Evolutionary conservation across 2,797 vertebrate species (phyloP).

Genomic region (Epinephelus malabaricus): DNA sequence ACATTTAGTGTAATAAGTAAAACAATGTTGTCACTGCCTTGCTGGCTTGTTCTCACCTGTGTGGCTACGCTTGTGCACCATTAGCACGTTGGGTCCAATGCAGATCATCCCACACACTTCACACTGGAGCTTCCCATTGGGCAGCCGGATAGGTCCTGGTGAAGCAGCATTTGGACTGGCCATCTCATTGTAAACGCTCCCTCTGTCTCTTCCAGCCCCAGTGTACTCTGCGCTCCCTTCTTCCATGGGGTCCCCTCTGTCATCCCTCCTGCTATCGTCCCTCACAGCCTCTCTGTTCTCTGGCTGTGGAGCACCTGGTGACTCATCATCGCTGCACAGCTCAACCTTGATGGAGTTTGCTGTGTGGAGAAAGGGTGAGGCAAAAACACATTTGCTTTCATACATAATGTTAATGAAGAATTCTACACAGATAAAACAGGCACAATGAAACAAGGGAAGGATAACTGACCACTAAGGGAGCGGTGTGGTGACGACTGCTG

Average conservation of each 20-base stretch:
- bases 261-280: slow-evolving; percentile 87
- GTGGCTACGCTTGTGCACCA: slow-evolving; percentile 99
- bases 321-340: slow-evolving; percentile 95
- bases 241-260: slow-evolving; percentile 86
- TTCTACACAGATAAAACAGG: background rate
- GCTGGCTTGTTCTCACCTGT: slow-evolving; percentile 87
- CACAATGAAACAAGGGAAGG: slow-evolving; percentile 7
- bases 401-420: background rate
- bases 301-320: slow-evolving; percentile 85
- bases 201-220: slow-evolving; percentile 83
- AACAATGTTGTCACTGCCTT: no score
- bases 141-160: slow-evolving; percentile 92
- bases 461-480: slow-evolving; percentile 90
- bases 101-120: slow-evolving; percentile 97
- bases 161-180: slow-evolving; percentile 89
- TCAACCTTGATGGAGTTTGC: slow-evolving; percentile 97
- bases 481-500: slow-evolving; percentile 93
- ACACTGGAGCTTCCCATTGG: slow-evolving; percentile 96
- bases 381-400: slow-evolving; percentile 23
- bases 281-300: slow-evolving; percentile 88
- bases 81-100: slow-evolving; percentile 96
- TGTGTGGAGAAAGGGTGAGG: slow-evolving; percentile 61
- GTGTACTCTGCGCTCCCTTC: slow-evolving; percentile 83
- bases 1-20: background rate
- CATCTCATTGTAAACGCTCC: slow-evolving; percentile 88